Conservation (phyloP, 2,113 vertebrate genomes). For the Poecilia latipinna region DNA sequence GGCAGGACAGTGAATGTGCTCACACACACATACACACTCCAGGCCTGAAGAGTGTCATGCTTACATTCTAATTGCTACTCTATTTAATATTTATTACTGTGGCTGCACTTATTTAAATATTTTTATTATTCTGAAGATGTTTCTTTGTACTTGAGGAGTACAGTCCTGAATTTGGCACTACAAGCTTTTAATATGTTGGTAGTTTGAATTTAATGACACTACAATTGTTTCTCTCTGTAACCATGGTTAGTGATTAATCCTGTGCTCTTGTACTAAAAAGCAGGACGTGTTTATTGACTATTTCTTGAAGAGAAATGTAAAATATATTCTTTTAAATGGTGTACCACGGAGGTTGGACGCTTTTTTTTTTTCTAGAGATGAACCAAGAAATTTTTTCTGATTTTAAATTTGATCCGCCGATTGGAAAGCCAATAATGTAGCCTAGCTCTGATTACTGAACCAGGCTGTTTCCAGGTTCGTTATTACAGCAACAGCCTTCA, state of each 20-base stretch:
- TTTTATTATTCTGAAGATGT: slow-evolving; percentile 37
- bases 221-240: slow-evolving; percentile 44
- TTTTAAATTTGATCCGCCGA: background rate
- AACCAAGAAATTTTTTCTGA: background rate
- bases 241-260: slow-evolving; percentile 46
- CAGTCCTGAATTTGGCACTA: slow-evolving; percentile 51
- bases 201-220: slow-evolving; percentile 48
- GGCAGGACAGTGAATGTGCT: slow-evolving; percentile 12
- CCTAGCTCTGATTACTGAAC: background rate
- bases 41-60: slow-evolving; percentile 36
- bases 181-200: slow-evolving; percentile 37
- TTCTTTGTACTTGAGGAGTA: slow-evolving; percentile 55
- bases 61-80: slow-evolving; percentile 61
- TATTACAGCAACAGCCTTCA: background rate
- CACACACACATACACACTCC: background rate
- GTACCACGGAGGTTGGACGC: slow-evolving; percentile 20
- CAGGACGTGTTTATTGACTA: slow-evolving; percentile 21
- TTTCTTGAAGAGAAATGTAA: slow-evolving; percentile 31
- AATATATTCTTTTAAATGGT: background rate
- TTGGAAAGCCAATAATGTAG: background rate
- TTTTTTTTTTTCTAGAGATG: slow-evolving; percentile 9
- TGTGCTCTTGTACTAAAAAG: slow-evolving; percentile 22
- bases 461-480: too few species aligned
- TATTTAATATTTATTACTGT: slow-evolving; percentile 78
- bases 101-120: slow-evolving; percentile 69